Percentiles rank a stretch among this genome's conserved stretches.
Evolutionary conservation across 1,140 invertebrate species (phyloP).

Genomic region (Tetragonula clypearis): DNA sequence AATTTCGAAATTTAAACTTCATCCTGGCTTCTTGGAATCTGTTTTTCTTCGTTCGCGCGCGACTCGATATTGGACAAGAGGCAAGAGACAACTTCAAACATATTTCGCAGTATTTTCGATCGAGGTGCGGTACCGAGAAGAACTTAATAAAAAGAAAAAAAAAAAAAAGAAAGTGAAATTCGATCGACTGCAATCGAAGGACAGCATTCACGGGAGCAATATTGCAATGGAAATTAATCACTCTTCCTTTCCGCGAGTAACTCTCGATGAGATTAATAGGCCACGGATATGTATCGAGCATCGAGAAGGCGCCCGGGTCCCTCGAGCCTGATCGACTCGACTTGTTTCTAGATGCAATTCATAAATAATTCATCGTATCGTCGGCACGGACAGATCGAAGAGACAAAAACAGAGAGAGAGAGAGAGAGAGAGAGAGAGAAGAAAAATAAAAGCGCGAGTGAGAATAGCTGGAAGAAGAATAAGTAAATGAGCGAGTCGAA

Average conservation of each 20-base stretch:
- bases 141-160: no score
- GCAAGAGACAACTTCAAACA: no score
- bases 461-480: background rate
- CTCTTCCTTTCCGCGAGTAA: constrained; percentile 23
- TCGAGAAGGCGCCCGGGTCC: constrained; percentile 40
- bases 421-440: background rate
- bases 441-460: constrained; percentile 20
- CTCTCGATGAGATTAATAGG: constrained; percentile 56
- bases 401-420: background rate
- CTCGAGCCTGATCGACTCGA: constrained; percentile 57
- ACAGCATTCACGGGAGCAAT: background rate
- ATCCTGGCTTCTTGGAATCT: no score
- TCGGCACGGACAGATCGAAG: constrained; percentile 9
- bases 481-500: background rate
- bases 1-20: no score
- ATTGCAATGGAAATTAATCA: constrained; percentile 35
- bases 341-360: constrained; percentile 64
- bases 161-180: background rate
- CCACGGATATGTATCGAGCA: constrained; percentile 56
- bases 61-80: no score
- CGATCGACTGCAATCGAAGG: background rate
- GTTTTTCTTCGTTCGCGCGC: no score
- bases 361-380: constrained; percentile 72
- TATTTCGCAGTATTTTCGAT: no score
- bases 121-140: no score